Evolutionary conservation across 64 coral and sea anemone species (phyloP), one percentile per base, ranked within the genome.

Genomic region (Dendronephthya gigantea): DNA sequence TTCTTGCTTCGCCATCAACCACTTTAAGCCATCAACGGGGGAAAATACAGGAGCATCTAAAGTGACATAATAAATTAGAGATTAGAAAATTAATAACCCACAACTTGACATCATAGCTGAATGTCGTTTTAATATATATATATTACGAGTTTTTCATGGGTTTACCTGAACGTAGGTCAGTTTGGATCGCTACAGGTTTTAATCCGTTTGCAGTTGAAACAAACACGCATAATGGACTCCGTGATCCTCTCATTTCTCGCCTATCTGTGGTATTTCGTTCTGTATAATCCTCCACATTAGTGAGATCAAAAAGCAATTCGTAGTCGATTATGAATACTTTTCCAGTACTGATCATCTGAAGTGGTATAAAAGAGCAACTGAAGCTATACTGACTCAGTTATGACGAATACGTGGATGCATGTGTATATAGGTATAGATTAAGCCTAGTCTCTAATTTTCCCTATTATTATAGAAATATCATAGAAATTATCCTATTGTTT

Each of bases 1-100:
- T 79, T 79, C 72, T 79, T 34, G 15, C 30, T 79, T 79, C 32
- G 72, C 72, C 15, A 79, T 16, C 72, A 79, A 35, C 72, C 72
- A 79, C 22, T 79, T 79, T 15, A 33, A 79, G 15, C 72, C 72
- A 79, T 79, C 72, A 39, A 39, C 29, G 13, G 72, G 72, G 36
- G 72, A 36, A 9, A 79, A 16, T 29, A 79, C 31, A 1, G 72
- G 72, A 29, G 72, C 31, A 79, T 79, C 72, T 79, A 34, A 4
- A 39, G 2, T 35, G 36, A 36, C 15, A 79, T 16, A 11, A 79
- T 15, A 33, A 1, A 36, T 31, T 6, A 19, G 29, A 70, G 19
- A 19, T 9, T 19, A 70, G 6, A 31, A 70, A 70, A 31, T 9
- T 25, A 70, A n/a, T n/a, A 9, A 31, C n/a, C n/a, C n/a, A n/a